Evolutionary conservation across 2,113 vertebrate species (phyloP).

Genomic region (Heptranchias perlo): DNA sequence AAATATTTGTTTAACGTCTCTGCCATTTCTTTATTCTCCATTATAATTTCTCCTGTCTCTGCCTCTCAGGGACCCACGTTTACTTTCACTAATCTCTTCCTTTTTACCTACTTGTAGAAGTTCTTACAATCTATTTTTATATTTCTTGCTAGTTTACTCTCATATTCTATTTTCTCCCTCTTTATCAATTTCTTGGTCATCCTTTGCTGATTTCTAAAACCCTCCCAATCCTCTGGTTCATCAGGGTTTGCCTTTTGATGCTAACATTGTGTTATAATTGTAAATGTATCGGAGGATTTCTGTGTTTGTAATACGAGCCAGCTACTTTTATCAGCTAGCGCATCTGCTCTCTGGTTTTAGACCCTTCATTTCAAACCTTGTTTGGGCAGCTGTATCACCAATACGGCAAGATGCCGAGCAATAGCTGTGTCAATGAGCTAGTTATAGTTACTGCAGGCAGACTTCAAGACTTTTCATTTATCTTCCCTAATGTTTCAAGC

Average conservation of each 20-base stretch:
- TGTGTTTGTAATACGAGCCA: neutral
- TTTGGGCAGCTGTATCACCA: neutral
- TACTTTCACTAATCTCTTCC: too few relatives aligned
- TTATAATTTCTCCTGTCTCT: too few relatives aligned
- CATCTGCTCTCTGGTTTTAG: neutral
- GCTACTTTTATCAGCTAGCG: neutral
- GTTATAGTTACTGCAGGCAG: neutral
- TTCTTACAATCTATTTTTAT: too few relatives aligned
- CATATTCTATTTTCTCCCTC: too few relatives aligned
- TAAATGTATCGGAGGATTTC: neutral
- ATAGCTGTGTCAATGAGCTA: neutral
- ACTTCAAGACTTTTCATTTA: neutral
- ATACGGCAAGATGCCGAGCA: neutral
- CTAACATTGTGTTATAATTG: neutral
- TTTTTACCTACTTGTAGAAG: too few relatives aligned
- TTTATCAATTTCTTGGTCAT: too few relatives aligned
- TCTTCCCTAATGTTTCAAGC: neutral
- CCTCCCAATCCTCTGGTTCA: too few relatives aligned
- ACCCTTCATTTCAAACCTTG: neutral
- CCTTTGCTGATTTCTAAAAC: too few relatives aligned
- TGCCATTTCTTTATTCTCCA: too few relatives aligned
- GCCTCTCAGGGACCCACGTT: too few relatives aligned
- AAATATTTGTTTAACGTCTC: too few relatives aligned
- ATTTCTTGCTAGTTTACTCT: too few relatives aligned
- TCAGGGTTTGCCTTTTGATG: neutral